phyloP scores from a whole-genome alignment of 2,888 invertebrate species.

The Melipona beecheii region DNA sequence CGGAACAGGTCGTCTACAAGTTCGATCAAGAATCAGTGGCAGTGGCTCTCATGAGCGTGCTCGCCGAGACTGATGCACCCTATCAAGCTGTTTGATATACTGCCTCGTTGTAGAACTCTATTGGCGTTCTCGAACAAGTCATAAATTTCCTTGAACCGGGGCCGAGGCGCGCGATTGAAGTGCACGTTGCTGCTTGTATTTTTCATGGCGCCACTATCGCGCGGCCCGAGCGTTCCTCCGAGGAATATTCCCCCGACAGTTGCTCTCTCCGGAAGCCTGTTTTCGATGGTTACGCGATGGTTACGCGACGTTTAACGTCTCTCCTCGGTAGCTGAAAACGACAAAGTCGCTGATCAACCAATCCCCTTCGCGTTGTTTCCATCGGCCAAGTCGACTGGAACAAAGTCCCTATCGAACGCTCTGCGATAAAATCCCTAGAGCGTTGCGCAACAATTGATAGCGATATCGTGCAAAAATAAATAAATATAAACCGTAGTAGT shows the following conservation, averaged over 20 bases:
- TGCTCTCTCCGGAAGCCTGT: background rate
- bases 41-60: constrained; percentile 36
- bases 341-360: too few relatives aligned
- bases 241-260: constrained; percentile 17
- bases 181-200: constrained; percentile 20
- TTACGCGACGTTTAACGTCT: too few relatives aligned
- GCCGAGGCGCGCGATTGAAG: constrained; percentile 25
- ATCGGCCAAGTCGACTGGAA: too few relatives aligned
- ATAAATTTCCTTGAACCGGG: constrained; percentile 40
- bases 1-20: constrained; percentile 34
- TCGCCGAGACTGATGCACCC: constrained; percentile 51
- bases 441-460: too few relatives aligned
- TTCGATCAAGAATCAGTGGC: constrained; percentile 44
- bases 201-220: constrained; percentile 28
- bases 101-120: constrained; percentile 39
- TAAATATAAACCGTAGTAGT: too few relatives aligned
- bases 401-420: too few relatives aligned
- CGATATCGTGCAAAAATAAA: too few relatives aligned
- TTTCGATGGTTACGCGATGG: background rate
- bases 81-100: constrained; percentile 53
- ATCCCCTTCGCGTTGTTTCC: too few relatives aligned
- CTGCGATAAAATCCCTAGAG: too few relatives aligned
- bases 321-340: too few relatives aligned
- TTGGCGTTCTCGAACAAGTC: constrained; percentile 31
- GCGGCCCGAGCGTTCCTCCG: background rate